Base-by-base conservation (phyloP, 1,140 invertebrate species). In the Leguminivora glycinivorella region DNA sequence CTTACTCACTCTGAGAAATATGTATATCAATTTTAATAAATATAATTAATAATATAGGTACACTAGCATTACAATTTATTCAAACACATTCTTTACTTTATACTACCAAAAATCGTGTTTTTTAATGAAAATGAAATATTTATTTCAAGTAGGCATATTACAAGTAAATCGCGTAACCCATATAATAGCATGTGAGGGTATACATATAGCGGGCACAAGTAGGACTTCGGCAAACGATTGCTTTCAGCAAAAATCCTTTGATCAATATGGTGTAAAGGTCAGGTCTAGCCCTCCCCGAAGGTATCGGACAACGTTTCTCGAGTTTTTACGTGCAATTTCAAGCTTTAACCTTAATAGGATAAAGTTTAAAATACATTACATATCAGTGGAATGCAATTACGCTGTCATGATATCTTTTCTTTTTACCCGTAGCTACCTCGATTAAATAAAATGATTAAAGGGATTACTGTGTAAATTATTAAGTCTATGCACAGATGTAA, bases 251-350 rank as follows among this genome's bases (percentile, higher is more conserved):
- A 67, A 67, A 24, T 43, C 31, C 40, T 67, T 67, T 40, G 31
- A 67, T 67, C 66, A 67, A 12, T 43, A 19, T n/a, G 58, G 58
- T 29, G 58, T 63, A 29, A 63, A 26, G 58, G 12, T 63, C 7
- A 63, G 58, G 6, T 4, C n/a, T 31, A 63, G 26, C 26, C 58
- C 26, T 63, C 58, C 5, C 3, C 58, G 0, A 29, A 17, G 26
- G 58, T 26, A 25, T 14, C 58, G 12, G 26, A 17, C 56, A 26
- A 31, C 58, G 25, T 63, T 58, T 58, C 22, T 43, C n/a, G 14
- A 25, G 6, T 14, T 25, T 17, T n/a, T 5, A 14, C n/a, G 26
- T 17, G n/a, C 58, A 4, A 29, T 63, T 63, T 63, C 14, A n/a
- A 29, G n/a, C 25, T 25, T 29, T 22, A 63, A 31, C 14, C 0